phyloP scores from a whole-genome alignment of 2,797 vertebrate species.

The Cottoperca gobio region DNA sequence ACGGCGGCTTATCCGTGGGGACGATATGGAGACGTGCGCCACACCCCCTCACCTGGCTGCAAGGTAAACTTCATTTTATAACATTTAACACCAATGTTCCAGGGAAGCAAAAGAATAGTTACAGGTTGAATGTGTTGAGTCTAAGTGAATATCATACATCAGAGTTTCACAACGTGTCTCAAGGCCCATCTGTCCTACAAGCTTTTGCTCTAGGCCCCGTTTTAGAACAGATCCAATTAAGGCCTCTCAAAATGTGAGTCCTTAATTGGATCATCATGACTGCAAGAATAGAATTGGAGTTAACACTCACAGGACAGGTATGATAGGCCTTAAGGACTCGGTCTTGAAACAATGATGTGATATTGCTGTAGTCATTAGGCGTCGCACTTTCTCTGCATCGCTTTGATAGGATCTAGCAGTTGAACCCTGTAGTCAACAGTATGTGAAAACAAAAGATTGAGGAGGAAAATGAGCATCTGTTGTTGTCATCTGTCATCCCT shows the following conservation, averaged over 20 bases:
- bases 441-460: conserved; percentile 33
- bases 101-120: neutral
- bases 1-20: conserved; percentile 87
- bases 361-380: conserved; percentile 1
- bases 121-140: neutral
- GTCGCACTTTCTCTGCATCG: neutral
- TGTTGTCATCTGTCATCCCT: conserved; percentile 47
- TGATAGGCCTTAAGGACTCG: neutral
- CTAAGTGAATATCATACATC: neutral
- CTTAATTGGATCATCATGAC: conserved; percentile 36
- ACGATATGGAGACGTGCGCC: conserved; percentile 95
- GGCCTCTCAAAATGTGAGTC: conserved; percentile 3
- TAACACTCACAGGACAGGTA: conserved; percentile 24
- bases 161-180: neutral
- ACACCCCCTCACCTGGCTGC: conserved; percentile 89
- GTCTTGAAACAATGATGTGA: conserved; percentile 2
- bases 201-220: neutral
- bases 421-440: conserved; percentile 28
- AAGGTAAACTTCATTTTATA: conserved; percentile 54
- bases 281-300: conserved; percentile 41
- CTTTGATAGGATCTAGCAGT: conserved; percentile 1
- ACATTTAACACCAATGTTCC: neutral
- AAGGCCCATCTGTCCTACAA: conserved; percentile 5
- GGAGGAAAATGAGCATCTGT: conserved; percentile 61
- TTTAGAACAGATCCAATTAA: conserved; percentile 35